Base-by-base conservation (phyloP, 2,113 vertebrate species). In the Anolis carolinensis region DNA sequence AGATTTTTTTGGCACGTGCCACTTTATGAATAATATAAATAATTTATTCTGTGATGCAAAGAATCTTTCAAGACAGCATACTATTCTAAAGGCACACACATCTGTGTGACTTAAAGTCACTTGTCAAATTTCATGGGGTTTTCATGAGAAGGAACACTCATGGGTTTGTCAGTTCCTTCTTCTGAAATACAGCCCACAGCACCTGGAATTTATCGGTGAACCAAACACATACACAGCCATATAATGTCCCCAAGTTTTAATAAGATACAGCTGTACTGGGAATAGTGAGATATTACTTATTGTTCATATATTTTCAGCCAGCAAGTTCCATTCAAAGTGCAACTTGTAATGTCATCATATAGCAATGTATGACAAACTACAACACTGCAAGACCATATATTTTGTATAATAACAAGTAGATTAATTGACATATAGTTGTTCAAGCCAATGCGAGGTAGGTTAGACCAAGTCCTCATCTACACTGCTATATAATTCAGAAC, bases 1-100 rank as follows among this genome's bases (percentile, higher is more conserved):
- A 0, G 30, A 13, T 10, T 18, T 59, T 55, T 18, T 59, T 59
- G 55, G 13, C 11, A 59, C 18, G n/a, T 25, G 74, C 87, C 10
- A 36, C 3, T 84, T 79, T 39, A 48, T 23, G 50, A 86, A 75
- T 11, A 92, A 83, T 1, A 71, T 34, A 71, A 55, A 50, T n/a
- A 72, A 32, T 6, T 14, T 82, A 48, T 20, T 59, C 27, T 72
- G n/a, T 20, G 50, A 50, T 44, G 25, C 7, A 72, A 34, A 67
- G 4, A 82, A 20, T 48, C 67, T 81, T 80, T 59, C 50, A 34
- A 55, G 10, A 30, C 14, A 13, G 4, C 7, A 34, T 52, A 59
- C 50, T 13, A 23, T 72, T 72, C n/a, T 20, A 27, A 78, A 55
- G 34, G 18, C 48, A 55, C 52, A 50, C 74, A 76, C 13, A 18